Base-by-base conservation (phyloP, 2,888 invertebrate genomes). In the Eutolmus rufibarbis region DNA sequence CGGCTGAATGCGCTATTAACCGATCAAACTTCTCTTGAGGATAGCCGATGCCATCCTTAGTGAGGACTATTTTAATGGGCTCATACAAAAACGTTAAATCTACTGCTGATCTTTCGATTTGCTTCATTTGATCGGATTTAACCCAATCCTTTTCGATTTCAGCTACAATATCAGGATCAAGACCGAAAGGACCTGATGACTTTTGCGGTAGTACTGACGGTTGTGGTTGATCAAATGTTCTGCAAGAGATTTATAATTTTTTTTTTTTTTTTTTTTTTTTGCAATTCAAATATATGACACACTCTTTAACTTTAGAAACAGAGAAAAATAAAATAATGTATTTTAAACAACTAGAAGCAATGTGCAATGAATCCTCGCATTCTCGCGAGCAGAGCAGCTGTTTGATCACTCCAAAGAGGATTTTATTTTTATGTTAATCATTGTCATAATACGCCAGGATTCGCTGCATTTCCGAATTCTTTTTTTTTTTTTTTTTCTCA, bases 121-220 rank as follows among this genome's bases (percentile, higher is more conserved):
- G 57, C 90, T 93, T 86, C 93, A 94, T 92, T 89, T 92, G 91
- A 90, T 93, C 92, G 86, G 91, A 91, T 76, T 92, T 91, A 34
- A 91, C 90, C 92, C 92, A 93, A 89, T 91, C 91, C 86, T 91
- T 92, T 91, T 97, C 97, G 82, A 97, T 94, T 89, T 94, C 94
- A 43, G 95, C 95, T 89, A 97, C 94, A 88, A 96, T 93, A 87
- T 95, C 94, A 23, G 95, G 94, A 91, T 97, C 97, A 79, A 98
- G 93, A 0, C 96, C 95, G 92, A 96, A 97, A 34, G 97, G 96
- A 28, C 97, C 97, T 0, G 94, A 93, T 77, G 94, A 91, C 31
- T 93, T 92, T 23, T 94, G 94, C 90, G 90, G 92, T 19, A 87
- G 40, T 16, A 88, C 51, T 87, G 78, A 89, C 88, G 87, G 82